Evolutionary conservation across 1,140 invertebrate genomes (phyloP), one percentile per base, ranked within the genome.

Genomic region (Panonychus citri): DNA sequence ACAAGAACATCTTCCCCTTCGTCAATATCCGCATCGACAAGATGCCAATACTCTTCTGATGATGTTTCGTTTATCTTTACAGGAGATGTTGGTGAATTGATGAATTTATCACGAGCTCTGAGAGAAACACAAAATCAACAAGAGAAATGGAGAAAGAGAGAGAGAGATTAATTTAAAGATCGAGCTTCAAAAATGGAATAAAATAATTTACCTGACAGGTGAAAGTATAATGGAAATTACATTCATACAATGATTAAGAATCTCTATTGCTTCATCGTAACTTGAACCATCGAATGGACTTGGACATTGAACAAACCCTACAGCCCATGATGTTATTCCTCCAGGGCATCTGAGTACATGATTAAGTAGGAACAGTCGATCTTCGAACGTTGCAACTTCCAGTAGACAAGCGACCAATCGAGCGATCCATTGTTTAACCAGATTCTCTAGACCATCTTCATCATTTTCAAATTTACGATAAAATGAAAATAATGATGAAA

Each of bases 331-430:
- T 15, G 54, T 48, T 19, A 34, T 34, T 27, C 58, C 60, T 25
- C 58, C n/a, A 13, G 60, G 53, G 42, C 60, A 58, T 19, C 60
- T 42, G 12, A 58, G 51, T 1, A 59, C 48, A 19, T 59, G 57
- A 54, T 58, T 59, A 1, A 61, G 48, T 12, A 61, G 5, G 51
- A 61, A 61, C 19, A 61, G 40, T 26, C 42, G 21, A 52, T 60
- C 57, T 1, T 56, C 50, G 15, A 13, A 24, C 15, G 30, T 42
- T 13, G 54, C 54, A 13, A 42, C 30, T 19, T 25, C 12, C 25
- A 43, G n/a, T 4, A 43, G n/a, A 8, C 17, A 15, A 28, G 24
- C 28, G 7, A 55, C 25, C 3, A 55, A 19, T 26, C 27, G 8
- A 12, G 39, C 10, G 12, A 55, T 46, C 54, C 54, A 55, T 25